Evolutionary conservation across 2,797 vertebrate genomes (phyloP).

Genomic region (Pterois miles): DNA sequence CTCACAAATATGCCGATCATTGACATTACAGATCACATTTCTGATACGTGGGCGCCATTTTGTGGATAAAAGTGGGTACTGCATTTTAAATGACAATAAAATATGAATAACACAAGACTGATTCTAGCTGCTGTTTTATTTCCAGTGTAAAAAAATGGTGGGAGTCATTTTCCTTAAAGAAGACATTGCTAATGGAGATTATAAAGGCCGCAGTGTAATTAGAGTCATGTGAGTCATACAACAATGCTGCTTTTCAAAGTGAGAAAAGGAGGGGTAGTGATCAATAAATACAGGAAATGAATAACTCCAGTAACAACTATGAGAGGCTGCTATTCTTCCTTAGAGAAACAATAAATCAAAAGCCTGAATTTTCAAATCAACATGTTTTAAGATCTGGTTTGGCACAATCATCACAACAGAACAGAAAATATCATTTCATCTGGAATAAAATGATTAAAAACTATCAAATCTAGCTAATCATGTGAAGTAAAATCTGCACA

Average conservation of each 20-base stretch:
- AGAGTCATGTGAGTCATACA: neutral
- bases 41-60: neutral
- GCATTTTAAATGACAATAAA: neutral
- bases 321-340: no score
- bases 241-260: neutral
- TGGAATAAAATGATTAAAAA: neutral
- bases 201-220: neutral
- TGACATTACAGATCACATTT: no score
- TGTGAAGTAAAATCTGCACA: neutral
- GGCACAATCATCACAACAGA: neutral
- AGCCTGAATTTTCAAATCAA: no score
- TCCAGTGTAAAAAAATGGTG: neutral
- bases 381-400: neutral
- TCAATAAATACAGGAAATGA: neutral
- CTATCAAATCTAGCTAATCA: neutral
- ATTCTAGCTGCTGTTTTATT: slow-evolving; percentile 18
- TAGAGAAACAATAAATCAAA: no score
- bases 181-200: neutral
- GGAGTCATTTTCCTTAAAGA: neutral
- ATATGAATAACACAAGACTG: neutral
- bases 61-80: slow-evolving; percentile 12
- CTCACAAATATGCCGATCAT: no score
- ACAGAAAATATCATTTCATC: neutral
- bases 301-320: neutral
- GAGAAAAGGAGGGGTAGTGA: neutral